Conservation (phyloP, 2,888 invertebrate species). For the Pristionchus japonicus region DNA sequence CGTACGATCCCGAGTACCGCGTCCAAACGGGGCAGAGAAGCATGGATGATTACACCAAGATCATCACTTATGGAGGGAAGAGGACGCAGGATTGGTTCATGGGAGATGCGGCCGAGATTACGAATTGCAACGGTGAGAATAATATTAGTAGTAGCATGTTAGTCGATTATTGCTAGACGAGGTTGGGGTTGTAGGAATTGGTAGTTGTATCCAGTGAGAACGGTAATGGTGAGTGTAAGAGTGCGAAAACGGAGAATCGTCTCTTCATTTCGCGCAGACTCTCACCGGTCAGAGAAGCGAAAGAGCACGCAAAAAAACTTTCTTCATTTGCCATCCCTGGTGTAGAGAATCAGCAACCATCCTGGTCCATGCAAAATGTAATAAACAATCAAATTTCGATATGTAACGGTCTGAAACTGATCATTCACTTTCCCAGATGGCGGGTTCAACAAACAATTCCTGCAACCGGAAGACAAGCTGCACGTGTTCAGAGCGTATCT, state of each 20-base stretch:
- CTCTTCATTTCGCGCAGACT: too few species aligned
- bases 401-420: too few species aligned
- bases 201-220: too few species aligned
- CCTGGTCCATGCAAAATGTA: background rate
- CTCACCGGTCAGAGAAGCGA: too few species aligned
- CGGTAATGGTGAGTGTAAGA: too few species aligned
- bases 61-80: background rate
- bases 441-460: slow-evolving; percentile 27
- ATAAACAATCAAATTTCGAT: background rate
- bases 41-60: background rate
- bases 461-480: background rate
- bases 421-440: background rate
- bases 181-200: too few species aligned
- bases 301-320: too few species aligned
- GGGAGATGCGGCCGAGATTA: background rate
- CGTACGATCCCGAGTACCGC: slow-evolving; percentile 37
- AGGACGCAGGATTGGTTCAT: background rate
- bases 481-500: slow-evolving; percentile 2
- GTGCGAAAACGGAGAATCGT: too few species aligned
- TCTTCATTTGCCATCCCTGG: too few species aligned
- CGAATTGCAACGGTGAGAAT: background rate
- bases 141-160: too few species aligned
- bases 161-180: too few species aligned
- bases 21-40: background rate
- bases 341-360: background rate